Conservation (phyloP, 2,797 vertebrate species). For the Falco cherrug region DNA sequence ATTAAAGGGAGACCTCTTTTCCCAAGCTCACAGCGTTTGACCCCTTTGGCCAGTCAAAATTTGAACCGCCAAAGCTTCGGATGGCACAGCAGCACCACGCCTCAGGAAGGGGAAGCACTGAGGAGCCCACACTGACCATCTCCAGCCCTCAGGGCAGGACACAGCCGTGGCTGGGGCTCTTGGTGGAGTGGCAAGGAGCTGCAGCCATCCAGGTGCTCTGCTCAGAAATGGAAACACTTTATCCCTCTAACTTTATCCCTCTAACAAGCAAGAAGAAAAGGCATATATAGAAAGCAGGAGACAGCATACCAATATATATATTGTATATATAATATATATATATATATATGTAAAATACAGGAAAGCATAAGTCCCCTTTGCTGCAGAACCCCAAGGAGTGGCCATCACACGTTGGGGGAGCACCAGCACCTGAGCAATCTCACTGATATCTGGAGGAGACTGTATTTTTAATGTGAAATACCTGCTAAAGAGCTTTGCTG, state of each 20-base stretch:
- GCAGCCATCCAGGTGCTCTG: neutral
- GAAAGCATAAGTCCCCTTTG: neutral
- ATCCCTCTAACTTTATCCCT: neutral
- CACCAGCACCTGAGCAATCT: neutral
- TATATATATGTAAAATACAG: too few relatives aligned
- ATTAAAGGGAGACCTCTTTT: neutral
- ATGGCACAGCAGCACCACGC: neutral
- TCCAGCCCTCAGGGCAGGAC: neutral
- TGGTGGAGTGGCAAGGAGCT: neutral
- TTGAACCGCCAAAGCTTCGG: neutral
- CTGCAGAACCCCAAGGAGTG: neutral
- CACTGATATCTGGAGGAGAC: neutral
- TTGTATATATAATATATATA: too few relatives aligned
- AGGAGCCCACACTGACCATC: fast-evolving
- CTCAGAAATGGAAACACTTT: neutral
- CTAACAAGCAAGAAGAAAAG: neutral
- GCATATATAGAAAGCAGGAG: neutral
- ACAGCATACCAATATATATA: neutral
- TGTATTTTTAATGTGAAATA: neutral
- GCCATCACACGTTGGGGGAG: neutral
- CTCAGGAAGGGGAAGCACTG: neutral
- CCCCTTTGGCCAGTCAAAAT: neutral
- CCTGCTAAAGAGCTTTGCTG: neutral
- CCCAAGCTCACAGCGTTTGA: fast-evolving
- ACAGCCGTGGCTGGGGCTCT: fast-evolving